Evolutionary conservation across 2,888 invertebrate species (phyloP).

Genomic region (Drosophila tripunctata): DNA sequence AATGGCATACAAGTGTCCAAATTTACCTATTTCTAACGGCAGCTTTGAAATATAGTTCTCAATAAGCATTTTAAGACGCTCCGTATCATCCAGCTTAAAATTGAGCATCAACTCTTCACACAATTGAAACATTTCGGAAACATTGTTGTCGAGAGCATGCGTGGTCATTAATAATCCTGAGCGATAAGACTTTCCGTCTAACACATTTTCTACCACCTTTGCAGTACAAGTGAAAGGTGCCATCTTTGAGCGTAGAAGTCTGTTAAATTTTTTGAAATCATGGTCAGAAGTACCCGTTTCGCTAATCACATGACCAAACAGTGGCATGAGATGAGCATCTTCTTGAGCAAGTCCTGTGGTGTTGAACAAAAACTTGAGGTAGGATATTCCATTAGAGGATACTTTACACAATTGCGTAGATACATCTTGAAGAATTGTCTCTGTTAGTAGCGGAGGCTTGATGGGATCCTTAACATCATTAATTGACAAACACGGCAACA

Average conservation of each 20-base stretch:
- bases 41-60: conserved; percentile 91
- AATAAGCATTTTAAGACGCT: conserved; percentile 91
- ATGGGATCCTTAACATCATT: conserved; percentile 89
- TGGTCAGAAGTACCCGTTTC: conserved; percentile 93
- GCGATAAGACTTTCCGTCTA: conserved; percentile 88
- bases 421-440: conserved; percentile 83
- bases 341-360: conserved; percentile 88
- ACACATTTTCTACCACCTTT: conserved; percentile 90
- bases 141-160: conserved; percentile 92
- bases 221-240: conserved; percentile 88
- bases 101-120: conserved; percentile 91
- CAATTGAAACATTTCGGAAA: conserved; percentile 91
- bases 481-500: conserved; percentile 92
- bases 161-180: conserved; percentile 90
- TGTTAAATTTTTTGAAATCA: conserved; percentile 92
- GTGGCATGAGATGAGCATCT: conserved; percentile 90
- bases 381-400: conserved; percentile 95
- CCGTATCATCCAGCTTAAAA: conserved; percentile 88
- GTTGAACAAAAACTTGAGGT: conserved; percentile 91
- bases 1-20: conserved; percentile 94
- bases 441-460: conserved; percentile 67
- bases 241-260: conserved; percentile 89
- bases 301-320: conserved; percentile 91
- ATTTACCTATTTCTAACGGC: conserved; percentile 85
- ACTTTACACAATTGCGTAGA: conserved; percentile 91